These are phyloP conservation scores for Cichladusa arquata DNA, from an alignment of 2,113 vertebrate genomes.

Conservation along the genomic window DNA sequence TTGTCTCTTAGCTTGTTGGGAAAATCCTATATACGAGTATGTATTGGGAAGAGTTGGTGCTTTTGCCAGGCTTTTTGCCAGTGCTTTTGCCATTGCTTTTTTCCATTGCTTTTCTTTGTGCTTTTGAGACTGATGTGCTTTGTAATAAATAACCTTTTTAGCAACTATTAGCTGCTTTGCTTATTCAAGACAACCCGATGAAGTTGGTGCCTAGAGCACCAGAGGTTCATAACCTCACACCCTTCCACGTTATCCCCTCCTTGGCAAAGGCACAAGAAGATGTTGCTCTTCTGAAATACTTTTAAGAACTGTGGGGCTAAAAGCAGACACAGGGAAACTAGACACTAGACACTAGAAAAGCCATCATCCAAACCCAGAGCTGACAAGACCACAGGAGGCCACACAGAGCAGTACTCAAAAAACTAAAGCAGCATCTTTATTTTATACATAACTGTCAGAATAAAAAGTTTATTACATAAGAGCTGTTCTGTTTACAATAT, in stretches of 20 bases:
- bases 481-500: slow-evolving; percentile 78
- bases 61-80: too few species aligned
- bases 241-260: background rate
- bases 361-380: fast-evolving
- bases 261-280: background rate
- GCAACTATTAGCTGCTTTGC: too few species aligned
- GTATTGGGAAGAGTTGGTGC: too few species aligned
- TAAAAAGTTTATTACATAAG: slow-evolving; percentile 76
- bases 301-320: background rate
- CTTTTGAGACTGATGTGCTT: too few species aligned
- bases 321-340: background rate
- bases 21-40: too few species aligned
- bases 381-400: background rate
- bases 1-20: too few species aligned
- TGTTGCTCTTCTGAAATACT: background rate
- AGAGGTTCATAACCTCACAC: too few species aligned
- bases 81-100: too few species aligned
- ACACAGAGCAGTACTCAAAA: slow-evolving; percentile 22
- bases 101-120: too few species aligned
- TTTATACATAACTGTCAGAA: slow-evolving; percentile 72
- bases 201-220: too few species aligned
- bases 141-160: too few species aligned
- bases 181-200: too few species aligned
- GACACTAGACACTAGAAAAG: background rate
- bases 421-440: slow-evolving; percentile 77